Evolutionary conservation across 23 tunicate species (phyloP).

Genomic region (Diplosoma virens): DNA sequence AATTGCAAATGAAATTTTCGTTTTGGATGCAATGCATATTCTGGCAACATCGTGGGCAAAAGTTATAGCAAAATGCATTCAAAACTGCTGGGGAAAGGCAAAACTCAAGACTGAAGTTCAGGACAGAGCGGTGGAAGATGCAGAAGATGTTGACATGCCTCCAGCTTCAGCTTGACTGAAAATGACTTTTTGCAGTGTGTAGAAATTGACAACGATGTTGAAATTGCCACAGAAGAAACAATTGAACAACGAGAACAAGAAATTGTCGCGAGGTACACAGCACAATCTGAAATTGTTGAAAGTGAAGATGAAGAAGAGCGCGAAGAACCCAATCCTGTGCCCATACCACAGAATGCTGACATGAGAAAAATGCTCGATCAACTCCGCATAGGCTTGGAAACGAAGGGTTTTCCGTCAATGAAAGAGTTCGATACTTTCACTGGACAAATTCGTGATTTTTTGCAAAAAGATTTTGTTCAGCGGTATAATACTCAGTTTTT

Average conservation of each 20-base stretch:
- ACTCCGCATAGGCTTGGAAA: conserved; percentile 41
- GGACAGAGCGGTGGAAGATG: conserved; percentile 14
- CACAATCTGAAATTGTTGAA: conserved; percentile 41
- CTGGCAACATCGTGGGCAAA: conserved; percentile 24
- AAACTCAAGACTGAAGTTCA: conserved; percentile 11
- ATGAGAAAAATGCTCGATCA: conserved; percentile 41
- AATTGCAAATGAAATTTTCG: conserved; percentile 17
- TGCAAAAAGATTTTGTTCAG: conserved; percentile 50
- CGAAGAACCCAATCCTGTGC: conserved; percentile 37
- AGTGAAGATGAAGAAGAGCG: conserved; percentile 40
- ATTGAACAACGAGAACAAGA: too few relatives aligned
- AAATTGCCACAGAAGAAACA: too few relatives aligned
- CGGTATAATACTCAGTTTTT: conserved; percentile 25
- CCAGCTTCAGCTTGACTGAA: conserved; percentile 25
- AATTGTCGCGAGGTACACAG: too few relatives aligned
- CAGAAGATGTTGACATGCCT: conserved; percentile 29
- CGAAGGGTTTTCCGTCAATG: conserved; percentile 50
- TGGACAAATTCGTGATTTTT: conserved; percentile 49
- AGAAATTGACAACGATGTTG: too few relatives aligned
- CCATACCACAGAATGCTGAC: conserved; percentile 42
- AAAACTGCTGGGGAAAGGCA: conserved; percentile 28
- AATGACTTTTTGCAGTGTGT: conserved; percentile 17
- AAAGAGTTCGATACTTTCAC: conserved; percentile 42
- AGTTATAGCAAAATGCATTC: not conserved
- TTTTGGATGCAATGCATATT: conserved; percentile 32